Evolutionary conservation across 2,888 invertebrate genomes (phyloP).

Genomic region (Limenitis camilla): DNA sequence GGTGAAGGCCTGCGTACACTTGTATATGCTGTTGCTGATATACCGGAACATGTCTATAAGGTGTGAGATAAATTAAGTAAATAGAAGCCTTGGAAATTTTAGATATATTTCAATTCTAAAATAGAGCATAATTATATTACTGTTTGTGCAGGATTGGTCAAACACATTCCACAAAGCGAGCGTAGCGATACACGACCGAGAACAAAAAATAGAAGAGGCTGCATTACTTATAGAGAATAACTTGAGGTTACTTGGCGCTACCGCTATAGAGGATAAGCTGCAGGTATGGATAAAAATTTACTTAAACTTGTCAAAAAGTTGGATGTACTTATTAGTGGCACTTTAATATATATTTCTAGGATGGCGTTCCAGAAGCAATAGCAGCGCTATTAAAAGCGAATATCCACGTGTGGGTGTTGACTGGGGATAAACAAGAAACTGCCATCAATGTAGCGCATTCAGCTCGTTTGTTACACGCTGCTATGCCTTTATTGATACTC

Average conservation of each 20-base stretch:
- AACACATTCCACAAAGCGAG: conserved; percentile 90
- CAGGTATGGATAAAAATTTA: conserved; percentile 73
- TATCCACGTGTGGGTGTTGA: conserved; percentile 97
- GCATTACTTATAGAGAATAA: conserved; percentile 95
- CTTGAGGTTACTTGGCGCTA: conserved; percentile 91
- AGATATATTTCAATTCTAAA: neutral
- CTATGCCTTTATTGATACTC: conserved; percentile 90
- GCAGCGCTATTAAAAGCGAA: conserved; percentile 93
- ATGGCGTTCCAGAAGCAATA: conserved; percentile 95
- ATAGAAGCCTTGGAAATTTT: no score
- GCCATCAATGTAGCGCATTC: conserved; percentile 99
- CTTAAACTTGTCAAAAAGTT: neutral
- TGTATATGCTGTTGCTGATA: conserved; percentile 91
- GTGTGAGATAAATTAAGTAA: conserved; percentile 37
- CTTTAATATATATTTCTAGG: conserved; percentile 67
- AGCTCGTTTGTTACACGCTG: conserved; percentile 86
- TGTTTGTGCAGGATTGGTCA: conserved; percentile 80
- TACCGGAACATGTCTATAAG: conserved; percentile 84
- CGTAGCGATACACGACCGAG: conserved; percentile 87
- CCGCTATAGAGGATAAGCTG: conserved; percentile 98
- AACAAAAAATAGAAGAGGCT: conserved; percentile 91
- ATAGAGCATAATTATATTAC: no score
- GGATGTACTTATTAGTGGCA: neutral
- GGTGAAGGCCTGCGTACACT: conserved; percentile 93
- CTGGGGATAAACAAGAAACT: conserved; percentile 99